Percentiles rank a stretch among this genome's conserved stretches.
phyloP scores from a whole-genome alignment of 2,113 vertebrate genomes.

The Patagioenas fasciata region DNA sequence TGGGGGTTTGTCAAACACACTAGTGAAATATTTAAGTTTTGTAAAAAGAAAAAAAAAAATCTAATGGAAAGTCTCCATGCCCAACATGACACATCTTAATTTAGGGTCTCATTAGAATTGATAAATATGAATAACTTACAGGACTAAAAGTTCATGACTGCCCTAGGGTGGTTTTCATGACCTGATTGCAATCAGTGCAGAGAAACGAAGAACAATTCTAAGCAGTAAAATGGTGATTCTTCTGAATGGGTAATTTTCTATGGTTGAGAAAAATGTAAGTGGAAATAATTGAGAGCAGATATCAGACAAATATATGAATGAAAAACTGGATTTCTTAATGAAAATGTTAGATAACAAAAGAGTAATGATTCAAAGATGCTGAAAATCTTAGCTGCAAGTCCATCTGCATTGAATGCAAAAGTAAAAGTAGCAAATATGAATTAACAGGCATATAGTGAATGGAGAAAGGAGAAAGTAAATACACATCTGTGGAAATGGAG shows the following conservation, averaged over 20 bases:
- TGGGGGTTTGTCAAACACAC: not conserved
- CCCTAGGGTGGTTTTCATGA: slow-evolving; percentile 1
- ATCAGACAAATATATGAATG: not conserved
- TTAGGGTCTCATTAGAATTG: not conserved
- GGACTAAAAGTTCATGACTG: not conserved
- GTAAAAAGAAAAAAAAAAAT: not conserved
- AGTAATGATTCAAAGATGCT: not conserved
- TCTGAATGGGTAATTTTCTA: not conserved
- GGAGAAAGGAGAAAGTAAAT: not conserved
- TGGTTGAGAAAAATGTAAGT: not conserved
- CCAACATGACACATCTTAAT: not conserved
- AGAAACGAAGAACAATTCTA: not conserved
- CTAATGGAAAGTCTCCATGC: not conserved
- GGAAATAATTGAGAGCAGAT: not conserved
- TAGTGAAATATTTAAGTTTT: not conserved
- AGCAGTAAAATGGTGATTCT: not conserved
- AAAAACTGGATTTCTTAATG: not conserved
- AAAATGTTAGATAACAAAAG: not conserved
- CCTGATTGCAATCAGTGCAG: not conserved
- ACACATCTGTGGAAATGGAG: not conserved
- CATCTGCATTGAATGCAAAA: not conserved
- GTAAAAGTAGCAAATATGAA: not conserved
- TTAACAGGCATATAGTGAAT: not conserved
- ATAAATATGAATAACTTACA: slow-evolving; percentile 27
- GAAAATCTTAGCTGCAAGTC: not conserved